Evolutionary conservation across 2,113 vertebrate species (phyloP), one percentile per base, ranked within the genome.

Genomic region (Epinephelus moara): DNA sequence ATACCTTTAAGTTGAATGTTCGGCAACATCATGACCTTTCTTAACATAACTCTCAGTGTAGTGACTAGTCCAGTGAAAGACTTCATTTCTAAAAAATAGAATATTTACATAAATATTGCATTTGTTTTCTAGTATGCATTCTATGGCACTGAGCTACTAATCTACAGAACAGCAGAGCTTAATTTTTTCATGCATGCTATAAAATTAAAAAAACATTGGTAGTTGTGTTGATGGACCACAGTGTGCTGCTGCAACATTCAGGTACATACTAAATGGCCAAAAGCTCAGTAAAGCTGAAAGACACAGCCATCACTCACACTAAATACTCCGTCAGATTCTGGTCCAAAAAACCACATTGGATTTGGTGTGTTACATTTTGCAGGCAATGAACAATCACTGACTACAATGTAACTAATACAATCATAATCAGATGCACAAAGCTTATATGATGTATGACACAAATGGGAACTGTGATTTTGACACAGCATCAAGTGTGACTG

Each of bases 21-120:
- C 87, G 87, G 85, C 53, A 80, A 78, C 4, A 78, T 75, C 74
- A 66, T 81, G 55, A 86, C 67, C 50, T 67, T 75, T 70, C 21
- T 57, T 68, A 81, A 47, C 9, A 71, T 69, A 69, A 61, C 25
- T 64, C 68, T 75, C 93, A 94, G 94, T 95, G 93, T 93, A 66
- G 23, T 42, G 87, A 95, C 92, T 91, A 75, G 47, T 91, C 77
- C 90, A 94, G 90, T 90, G 73, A 81, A 69, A 74, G 63, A 80
- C 68, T 82, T 70, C 2, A 52, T 69, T 62, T 79, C 69, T 70
- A 76, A 59, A 70, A 84, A 82, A 87, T 19, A 73, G 15, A 82
- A 55, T 66, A 84, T 89, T 81, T 83, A 91, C 87, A 92, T 66
- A 81, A 78, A 90, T 85, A 89, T 70, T 82, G 81, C 60, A 66